These are phyloP conservation scores for Rhabdomys dilectus DNA, from an alignment of 2,113 vertebrate species.

Conservation along the genomic window DNA sequence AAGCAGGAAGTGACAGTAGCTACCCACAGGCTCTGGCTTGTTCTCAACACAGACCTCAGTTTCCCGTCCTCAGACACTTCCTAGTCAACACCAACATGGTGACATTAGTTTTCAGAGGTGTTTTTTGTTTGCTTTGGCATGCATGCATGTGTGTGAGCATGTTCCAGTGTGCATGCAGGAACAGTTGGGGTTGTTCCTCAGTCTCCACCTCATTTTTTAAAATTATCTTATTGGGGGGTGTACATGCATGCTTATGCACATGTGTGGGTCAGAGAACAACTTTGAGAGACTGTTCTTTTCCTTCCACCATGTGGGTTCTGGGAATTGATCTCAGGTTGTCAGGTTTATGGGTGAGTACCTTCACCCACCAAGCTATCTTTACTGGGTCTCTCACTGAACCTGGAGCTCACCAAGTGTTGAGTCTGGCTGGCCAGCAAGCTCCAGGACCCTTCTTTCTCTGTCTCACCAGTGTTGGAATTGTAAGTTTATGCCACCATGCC, in stretches of 20 bases:
- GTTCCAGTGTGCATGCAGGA: no score
- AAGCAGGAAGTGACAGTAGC: constrained; percentile 19
- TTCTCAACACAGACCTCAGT: background rate
- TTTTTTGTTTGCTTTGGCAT: background rate
- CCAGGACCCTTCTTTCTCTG: background rate
- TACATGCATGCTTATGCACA: background rate
- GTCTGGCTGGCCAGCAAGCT: background rate
- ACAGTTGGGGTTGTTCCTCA: background rate
- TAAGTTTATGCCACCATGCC: background rate
- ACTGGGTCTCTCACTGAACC: background rate
- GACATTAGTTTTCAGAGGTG: background rate
- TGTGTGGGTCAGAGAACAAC: background rate
- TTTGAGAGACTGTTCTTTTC: background rate
- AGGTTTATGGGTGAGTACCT: background rate
- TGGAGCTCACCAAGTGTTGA: background rate
- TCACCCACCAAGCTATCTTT: background rate
- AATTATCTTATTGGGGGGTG: background rate
- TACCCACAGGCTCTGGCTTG: background rate
- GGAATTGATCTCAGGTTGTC: background rate
- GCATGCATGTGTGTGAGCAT: no score
- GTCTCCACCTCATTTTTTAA: background rate
- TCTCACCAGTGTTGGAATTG: background rate
- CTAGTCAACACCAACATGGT: background rate
- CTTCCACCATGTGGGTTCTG: background rate
- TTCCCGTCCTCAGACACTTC: background rate